A percentile compares a stretch with the other conserved stretches of the same genome.
phyloP scores from a whole-genome alignment of 2,113 vertebrate genomes.

The Pterocles orientalis region DNA sequence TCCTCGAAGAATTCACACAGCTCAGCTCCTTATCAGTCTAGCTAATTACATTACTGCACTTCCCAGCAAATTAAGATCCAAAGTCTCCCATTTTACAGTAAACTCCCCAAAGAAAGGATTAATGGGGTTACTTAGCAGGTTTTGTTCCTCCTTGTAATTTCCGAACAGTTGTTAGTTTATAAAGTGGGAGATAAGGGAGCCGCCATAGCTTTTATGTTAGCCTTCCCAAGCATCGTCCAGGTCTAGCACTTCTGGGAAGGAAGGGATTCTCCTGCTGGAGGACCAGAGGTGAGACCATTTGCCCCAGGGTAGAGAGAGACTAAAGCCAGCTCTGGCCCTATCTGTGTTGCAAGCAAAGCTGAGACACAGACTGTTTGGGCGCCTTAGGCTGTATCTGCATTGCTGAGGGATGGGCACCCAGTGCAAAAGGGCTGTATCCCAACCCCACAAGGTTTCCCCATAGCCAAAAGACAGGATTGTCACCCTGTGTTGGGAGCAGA shows the following conservation, averaged over 20 bases:
- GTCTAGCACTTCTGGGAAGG: neutral
- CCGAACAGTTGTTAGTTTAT: neutral
- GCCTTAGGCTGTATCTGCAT: neutral
- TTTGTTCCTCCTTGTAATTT: neutral
- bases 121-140: conserved; percentile 22
- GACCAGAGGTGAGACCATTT: neutral
- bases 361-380: rapidly evolving
- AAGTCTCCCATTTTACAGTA: conserved; percentile 11
- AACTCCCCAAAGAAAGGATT: conserved; percentile 5
- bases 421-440: neutral
- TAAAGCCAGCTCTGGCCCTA: neutral
- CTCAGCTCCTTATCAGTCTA: neutral
- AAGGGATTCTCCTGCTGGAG: neutral
- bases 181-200: neutral
- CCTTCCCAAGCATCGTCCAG: neutral
- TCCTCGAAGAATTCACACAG: neutral
- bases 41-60: conserved; percentile 19
- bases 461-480: neutral
- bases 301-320: neutral
- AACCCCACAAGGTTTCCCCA: neutral
- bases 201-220: neutral
- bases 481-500: neutral
- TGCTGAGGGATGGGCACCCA: neutral
- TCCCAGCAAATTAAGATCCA: conserved; percentile 41
- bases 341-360: neutral